Percentiles rank a stretch among this genome's conserved stretches.
Evolutionary conservation across 37 sponge, comb jelly and placozoan genomes (phyloP).

Genomic region (Hexactinellida sp.): DNA sequence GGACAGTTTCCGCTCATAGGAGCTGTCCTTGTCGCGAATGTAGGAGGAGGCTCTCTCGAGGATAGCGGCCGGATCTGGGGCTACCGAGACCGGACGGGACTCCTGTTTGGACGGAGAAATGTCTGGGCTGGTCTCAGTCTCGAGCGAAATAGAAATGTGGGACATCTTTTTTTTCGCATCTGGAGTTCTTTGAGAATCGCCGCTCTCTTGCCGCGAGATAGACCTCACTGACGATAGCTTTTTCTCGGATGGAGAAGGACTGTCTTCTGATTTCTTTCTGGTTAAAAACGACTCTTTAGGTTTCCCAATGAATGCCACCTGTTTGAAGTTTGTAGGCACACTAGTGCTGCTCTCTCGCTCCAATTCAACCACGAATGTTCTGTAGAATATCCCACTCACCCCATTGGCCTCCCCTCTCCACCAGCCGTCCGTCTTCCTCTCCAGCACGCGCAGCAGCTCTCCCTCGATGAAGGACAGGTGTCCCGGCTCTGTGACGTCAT

Average conservation of each 20-base stretch:
- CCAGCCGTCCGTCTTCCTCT: neutral
- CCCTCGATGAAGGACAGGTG: constrained; percentile 12
- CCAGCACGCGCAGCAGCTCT: neutral
- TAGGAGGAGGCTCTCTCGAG: neutral
- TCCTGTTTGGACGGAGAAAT: neutral
- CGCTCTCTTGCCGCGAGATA: neutral
- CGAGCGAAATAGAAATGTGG: neutral
- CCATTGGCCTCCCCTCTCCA: neutral
- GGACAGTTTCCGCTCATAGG: neutral
- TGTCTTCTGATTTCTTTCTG: neutral
- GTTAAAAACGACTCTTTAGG: neutral
- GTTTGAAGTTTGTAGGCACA: neutral
- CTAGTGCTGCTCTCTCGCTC: neutral
- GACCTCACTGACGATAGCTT: neutral
- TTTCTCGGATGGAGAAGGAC: neutral
- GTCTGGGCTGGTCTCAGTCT: neutral
- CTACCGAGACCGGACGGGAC: neutral
- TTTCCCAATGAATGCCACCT: neutral
- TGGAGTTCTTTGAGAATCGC: neutral
- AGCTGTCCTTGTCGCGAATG: neutral
- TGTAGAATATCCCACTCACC: neutral
- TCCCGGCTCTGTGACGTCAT: constrained; percentile 10
- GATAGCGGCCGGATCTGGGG: neutral
- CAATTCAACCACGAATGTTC: neutral
- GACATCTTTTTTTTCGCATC: neutral